A percentile compares a stretch with the other conserved stretches of the same genome.
These are phyloP conservation scores for Mamestra configurata DNA, from an alignment of 1,140 invertebrate genomes.

Conservation along the genomic window DNA sequence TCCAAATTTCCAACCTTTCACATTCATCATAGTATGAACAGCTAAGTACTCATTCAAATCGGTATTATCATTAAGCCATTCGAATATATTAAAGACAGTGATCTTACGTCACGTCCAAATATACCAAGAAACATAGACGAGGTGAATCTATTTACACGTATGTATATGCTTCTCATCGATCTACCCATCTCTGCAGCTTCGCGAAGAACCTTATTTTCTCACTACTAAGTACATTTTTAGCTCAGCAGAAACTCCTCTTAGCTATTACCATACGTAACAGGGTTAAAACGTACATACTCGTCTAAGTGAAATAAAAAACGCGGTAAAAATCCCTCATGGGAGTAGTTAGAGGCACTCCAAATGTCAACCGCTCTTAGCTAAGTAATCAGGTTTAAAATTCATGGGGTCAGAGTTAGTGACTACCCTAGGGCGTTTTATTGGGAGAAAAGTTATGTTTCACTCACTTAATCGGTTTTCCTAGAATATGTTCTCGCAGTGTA, in stretches of 20 bases:
- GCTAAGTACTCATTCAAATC: no score
- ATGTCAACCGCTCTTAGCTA: slow-evolving; percentile 52
- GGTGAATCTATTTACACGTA: background rate
- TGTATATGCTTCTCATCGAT: background rate
- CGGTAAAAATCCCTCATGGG: slow-evolving; percentile 49
- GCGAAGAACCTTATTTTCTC: background rate
- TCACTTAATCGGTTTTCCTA: background rate
- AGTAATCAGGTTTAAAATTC: slow-evolving; percentile 56
- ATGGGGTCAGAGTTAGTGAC: slow-evolving; percentile 42
- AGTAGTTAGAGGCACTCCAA: slow-evolving; percentile 49
- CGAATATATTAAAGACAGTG: no score
- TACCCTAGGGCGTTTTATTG: slow-evolving; percentile 33
- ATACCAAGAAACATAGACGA: background rate
- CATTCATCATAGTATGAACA: no score
- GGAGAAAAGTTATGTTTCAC: slow-evolving; percentile 22
- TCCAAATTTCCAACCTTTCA: no score
- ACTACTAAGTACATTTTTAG: background rate
- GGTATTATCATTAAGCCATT: no score
- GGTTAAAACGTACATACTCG: slow-evolving; percentile 42
- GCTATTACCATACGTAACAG: slow-evolving; percentile 39
- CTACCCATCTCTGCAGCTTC: background rate
- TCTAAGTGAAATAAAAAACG: slow-evolving; percentile 51
- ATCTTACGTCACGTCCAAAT: background rate
- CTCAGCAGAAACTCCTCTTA: slow-evolving; percentile 6
- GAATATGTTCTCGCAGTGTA: background rate